Evolutionary conservation across 2,888 invertebrate genomes (phyloP), one percentile per base, ranked within the genome.

Genomic region (Hybos culiciformis): DNA sequence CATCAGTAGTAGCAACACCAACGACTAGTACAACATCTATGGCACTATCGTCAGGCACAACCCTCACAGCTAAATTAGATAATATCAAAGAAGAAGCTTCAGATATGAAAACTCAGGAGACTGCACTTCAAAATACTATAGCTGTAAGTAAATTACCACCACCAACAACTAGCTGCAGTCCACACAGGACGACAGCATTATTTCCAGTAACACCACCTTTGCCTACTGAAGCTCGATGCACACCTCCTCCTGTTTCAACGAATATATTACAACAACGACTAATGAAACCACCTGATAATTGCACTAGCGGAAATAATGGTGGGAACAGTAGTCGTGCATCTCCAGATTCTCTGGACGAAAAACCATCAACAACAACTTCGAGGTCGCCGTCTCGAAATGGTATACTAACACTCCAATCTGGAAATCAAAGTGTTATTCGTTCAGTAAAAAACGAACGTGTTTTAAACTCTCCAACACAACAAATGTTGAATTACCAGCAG

Each of bases 361-460:
- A 59, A 42, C 63, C 62, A 4, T 61, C 65, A 12, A 60, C 61
- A 19, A 46, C 46, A 17, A 46, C 48, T 24, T 42, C 33, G 29
- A 36, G 36, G 19, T 36, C 36, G n/a, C n/a, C 20, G 5, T n/a
- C 36, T 11, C 5, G 11, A 20, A 19, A 5, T 17, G 20, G 21
- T 14, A 21, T 7, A 36, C 56, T 57, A 7, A 62, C 61, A 46
- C 58, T 58, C 12, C 48, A 49, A 42, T 48, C 54, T 38, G 42
- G 56, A 44, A 59, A 57, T 43, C 51, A 60, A 49, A 65, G 67
- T 54, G 67, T 67, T 42, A 67, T 67, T 50, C 61, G 67, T 34
- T 61, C 63, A 0, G 63, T 66, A 3, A 66, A 65, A 47, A 63
- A 65, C 49, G 67, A 67, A 48, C 60, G 63, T 43, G 57, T 64